Evolutionary conservation across 2,113 vertebrate genomes (phyloP), one percentile per base, ranked within the genome.

Genomic region (Hippocampus mohnikei): DNA sequence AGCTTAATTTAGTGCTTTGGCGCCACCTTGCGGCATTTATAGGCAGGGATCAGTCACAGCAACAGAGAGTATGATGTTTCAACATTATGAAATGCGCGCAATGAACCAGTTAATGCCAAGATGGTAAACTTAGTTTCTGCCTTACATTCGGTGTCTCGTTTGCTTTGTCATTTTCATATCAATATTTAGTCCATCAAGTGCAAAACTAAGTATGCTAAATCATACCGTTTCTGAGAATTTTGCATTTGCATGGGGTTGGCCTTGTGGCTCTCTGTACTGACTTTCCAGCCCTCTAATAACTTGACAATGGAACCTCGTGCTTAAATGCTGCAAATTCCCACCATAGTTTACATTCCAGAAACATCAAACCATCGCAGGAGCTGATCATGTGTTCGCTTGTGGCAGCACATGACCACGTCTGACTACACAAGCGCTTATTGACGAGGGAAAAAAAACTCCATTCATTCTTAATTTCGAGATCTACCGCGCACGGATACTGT

Each of bases 401-500:
- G 63, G 41, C 63, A 65, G 41, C 63, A 65, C 63, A 65, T 27
- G 41, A 27, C n/a, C 42, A 25, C 12, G 27, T 65, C 46, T 9
- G 8, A 42, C 11, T 6, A 13, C 61, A 42, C 21, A 23, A 64
- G n/a, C 6, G 2, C 5, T 18, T 11, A 65, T 65, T 65, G 5
- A 18, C 8, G 33, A 16, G n/a, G 3, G 2, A 0, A 58, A 13
- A 16, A 29, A 27, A 64, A 41, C 21, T 2, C 0, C 33, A 40
- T 40, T n/a, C 58, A 60, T 60, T 37, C 8, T 55, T 21, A 62
- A 11, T 12, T 41, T 9, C 21, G 3, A 12, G 40, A 44, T 13
- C 8, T 44, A 3, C 20, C 2, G 41, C 63, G 41, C 63, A 65
- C 8, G 13, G 37, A 65, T 46, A 65, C 63, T 18, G 23, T 7